A percentile compares a stretch with the other conserved stretches of the same genome.
phyloP scores from a whole-genome alignment of 2,888 invertebrate species.

The Drosophila ustulata region DNA sequence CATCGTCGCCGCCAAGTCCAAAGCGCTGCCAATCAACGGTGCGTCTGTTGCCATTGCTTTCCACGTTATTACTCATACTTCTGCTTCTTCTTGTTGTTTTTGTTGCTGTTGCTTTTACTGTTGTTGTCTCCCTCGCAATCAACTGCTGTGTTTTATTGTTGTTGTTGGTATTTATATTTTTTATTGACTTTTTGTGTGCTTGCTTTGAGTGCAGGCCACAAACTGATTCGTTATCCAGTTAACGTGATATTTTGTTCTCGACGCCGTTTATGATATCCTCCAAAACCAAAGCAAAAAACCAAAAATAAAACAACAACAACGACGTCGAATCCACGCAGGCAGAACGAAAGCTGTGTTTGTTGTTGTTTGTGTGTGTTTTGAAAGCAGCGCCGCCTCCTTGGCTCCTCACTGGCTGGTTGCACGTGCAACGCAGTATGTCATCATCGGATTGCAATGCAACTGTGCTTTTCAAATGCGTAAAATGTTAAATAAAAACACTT shows the following conservation, averaged over 20 bases:
- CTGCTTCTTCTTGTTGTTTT: conserved; percentile 1
- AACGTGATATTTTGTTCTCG: conserved; percentile 18
- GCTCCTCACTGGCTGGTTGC: conserved; percentile 32
- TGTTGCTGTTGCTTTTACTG: conserved; percentile 1
- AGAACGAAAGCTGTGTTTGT: conserved; percentile 14
- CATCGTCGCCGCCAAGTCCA: conserved; percentile 82
- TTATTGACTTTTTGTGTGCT: conserved; percentile 14
- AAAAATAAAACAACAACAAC: conserved; percentile 1
- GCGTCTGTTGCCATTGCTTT: conserved; percentile 70
- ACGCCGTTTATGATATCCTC: conserved; percentile 32
- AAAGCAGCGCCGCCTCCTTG: conserved; percentile 21
- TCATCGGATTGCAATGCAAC: conserved; percentile 22
- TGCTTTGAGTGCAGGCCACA: conserved; percentile 15
- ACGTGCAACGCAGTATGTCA: conserved; percentile 28
- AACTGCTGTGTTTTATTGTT: no score
- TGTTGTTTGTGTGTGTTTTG: neutral
- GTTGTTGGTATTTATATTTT: neutral
- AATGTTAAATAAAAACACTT: conserved; percentile 69
- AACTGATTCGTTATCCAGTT: conserved; percentile 52
- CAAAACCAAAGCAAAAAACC: conserved; percentile 8
- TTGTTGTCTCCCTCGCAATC: no score
- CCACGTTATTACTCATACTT: conserved; percentile 70
- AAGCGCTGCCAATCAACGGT: conserved; percentile 84
- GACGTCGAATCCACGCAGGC: conserved; percentile 54
- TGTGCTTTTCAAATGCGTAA: conserved; percentile 33